phyloP scores from a whole-genome alignment of 2,113 vertebrate genomes.

The Ascaphus truei region DNA sequence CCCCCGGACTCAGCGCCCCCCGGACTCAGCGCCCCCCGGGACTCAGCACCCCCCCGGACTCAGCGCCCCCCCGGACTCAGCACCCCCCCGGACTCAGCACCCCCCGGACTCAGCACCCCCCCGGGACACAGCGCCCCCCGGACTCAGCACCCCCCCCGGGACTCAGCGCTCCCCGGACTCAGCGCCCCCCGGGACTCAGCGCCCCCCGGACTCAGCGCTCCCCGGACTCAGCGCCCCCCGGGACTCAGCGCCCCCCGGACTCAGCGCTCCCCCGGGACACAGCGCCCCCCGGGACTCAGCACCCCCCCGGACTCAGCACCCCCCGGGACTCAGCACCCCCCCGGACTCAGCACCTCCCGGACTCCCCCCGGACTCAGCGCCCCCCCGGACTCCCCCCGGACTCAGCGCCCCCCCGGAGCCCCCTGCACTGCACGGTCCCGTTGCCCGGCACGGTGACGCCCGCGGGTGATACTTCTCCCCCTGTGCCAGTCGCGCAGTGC shows the following conservation, averaged over 20 bases:
- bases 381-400: not conserved
- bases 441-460: too few species aligned
- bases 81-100: not conserved
- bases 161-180: not conserved
- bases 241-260: not conserved
- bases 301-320: not conserved
- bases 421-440: not conserved
- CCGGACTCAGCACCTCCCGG: not conserved
- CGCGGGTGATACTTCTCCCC: too few species aligned
- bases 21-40: not conserved
- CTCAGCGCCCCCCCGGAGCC: not conserved
- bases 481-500: too few species aligned
- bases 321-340: not conserved
- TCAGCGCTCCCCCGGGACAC: not conserved
- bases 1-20: not conserved
- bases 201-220: too few species aligned
- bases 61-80: not conserved
- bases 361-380: not conserved
- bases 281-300: not conserved
- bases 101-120: too few species aligned
- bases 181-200: not conserved
- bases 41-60: not conserved
- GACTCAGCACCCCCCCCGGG: not conserved
- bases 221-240: not conserved
- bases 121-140: not conserved